These are phyloP conservation scores for Diadumene lineata DNA, from an alignment of 92 coral and sea anemone species.

Conservation along the genomic window DNA sequence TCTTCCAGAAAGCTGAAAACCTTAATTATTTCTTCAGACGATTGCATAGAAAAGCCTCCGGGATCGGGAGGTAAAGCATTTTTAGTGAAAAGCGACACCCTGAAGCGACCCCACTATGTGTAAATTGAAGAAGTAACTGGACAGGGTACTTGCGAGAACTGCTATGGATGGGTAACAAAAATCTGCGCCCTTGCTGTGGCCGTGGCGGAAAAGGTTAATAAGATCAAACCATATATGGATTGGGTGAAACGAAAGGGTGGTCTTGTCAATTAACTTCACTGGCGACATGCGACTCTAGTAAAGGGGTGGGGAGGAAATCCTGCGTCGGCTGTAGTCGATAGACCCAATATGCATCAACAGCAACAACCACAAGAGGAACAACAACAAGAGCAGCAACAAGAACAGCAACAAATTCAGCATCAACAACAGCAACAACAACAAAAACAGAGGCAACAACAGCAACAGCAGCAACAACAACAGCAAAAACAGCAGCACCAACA, in stretches of 20 bases:
- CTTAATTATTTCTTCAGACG: background rate
- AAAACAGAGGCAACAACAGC: too few species aligned
- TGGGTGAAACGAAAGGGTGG: slow-evolving; percentile 17
- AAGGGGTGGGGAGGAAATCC: slow-evolving; percentile 46
- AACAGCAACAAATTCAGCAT: too few species aligned
- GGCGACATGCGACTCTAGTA: slow-evolving; percentile 24
- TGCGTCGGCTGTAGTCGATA: too few species aligned
- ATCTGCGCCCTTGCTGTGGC: slow-evolving; percentile 45
- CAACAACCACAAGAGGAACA: too few species aligned
- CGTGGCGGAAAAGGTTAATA: slow-evolving; percentile 25
- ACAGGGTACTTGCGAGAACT: slow-evolving; percentile 39
- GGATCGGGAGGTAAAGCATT: background rate
- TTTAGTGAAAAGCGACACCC: slow-evolving; percentile 36
- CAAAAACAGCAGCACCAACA: too few species aligned
- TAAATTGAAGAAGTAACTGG: slow-evolving; percentile 20
- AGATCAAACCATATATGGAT: slow-evolving; percentile 14
- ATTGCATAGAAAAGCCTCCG: background rate
- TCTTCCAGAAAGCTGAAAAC: background rate
- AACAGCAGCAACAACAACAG: too few species aligned
- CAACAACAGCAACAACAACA: too few species aligned
- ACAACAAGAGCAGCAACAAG: too few species aligned
- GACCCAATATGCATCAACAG: too few species aligned
- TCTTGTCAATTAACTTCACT: slow-evolving; percentile 28
- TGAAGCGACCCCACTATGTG: slow-evolving; percentile 39
- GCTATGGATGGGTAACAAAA: slow-evolving; percentile 33